Evolutionary conservation across 2,888 invertebrate species (phyloP).

Genomic region (Pyrocoelia pectoralis): DNA sequence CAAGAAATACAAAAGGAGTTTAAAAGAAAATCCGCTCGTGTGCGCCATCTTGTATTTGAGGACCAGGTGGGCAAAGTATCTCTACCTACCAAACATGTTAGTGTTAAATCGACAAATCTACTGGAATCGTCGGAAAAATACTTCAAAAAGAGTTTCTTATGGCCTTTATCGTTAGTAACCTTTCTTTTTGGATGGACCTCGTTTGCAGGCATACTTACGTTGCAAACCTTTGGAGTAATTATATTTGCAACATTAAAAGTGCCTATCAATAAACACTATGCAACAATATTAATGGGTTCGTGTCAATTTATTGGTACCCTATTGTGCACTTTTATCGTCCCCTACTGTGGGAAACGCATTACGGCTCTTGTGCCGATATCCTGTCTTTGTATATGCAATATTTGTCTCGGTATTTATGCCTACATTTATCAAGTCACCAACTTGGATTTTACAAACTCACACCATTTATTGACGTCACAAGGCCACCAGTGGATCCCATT

Average conservation of each 20-base stretch:
- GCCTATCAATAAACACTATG: conserved; percentile 78
- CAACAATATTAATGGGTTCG: conserved; percentile 75
- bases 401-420: neutral
- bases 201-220: conserved; percentile 77
- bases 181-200: conserved; percentile 51
- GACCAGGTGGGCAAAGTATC: no score
- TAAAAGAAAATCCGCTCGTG: no score
- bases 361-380: conserved; percentile 72
- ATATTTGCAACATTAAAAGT: conserved; percentile 76
- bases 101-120: conserved; percentile 14
- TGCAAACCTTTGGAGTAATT: conserved; percentile 77
- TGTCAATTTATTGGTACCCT: conserved; percentile 74
- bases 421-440: neutral
- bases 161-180: neutral
- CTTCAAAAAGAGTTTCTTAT: neutral
- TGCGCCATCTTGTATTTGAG: no score
- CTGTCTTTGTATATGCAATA: conserved; percentile 56
- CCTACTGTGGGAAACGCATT: conserved; percentile 76
- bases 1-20: conserved; percentile 50
- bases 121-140: no score
- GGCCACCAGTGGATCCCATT: conserved; percentile 70
- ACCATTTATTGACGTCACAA: conserved; percentile 16
- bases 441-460: neutral
- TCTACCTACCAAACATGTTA: no score
- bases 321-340: conserved; percentile 71